A percentile compares a stretch with the other conserved stretches of the same genome.
phyloP scores from a whole-genome alignment of 37 sponge, comb jelly and placozoan species.

The Oopsacas minuta region DNA sequence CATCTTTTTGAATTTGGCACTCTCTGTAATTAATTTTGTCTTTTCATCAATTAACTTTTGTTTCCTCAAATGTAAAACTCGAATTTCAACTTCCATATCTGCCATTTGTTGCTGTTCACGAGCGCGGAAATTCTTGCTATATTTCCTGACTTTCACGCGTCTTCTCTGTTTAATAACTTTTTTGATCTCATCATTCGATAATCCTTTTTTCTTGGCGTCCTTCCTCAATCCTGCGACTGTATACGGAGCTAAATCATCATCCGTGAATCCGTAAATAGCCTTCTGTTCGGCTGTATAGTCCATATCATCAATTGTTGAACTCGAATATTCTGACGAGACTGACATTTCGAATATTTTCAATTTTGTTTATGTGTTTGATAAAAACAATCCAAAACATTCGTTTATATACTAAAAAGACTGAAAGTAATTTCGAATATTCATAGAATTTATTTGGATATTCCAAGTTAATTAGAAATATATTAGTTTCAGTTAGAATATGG shows the following conservation, averaged over 20 bases:
- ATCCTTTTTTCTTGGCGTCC: background rate
- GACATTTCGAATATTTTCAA: background rate
- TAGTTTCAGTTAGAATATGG: too few species aligned
- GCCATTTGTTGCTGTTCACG: slow-evolving; percentile 14
- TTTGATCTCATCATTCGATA: background rate
- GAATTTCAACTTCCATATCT: background rate
- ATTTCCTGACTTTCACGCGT: background rate
- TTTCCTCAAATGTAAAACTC: background rate
- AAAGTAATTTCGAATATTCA: too few species aligned
- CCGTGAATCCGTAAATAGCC: background rate
- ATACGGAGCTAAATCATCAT: slow-evolving; percentile 4
- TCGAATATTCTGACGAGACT: background rate
- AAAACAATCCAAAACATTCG: too few species aligned
- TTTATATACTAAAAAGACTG: too few species aligned
- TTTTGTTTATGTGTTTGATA: background rate
- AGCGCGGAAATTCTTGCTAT: slow-evolving; percentile 8
- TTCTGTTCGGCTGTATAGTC: background rate
- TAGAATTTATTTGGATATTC: too few species aligned
- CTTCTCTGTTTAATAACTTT: slow-evolving; percentile 7
- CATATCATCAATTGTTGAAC: background rate
- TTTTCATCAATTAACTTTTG: slow-evolving; percentile 2
- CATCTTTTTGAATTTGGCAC: background rate
- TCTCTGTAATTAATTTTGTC: background rate
- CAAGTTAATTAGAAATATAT: too few species aligned
- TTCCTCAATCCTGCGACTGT: background rate